phyloP scores from a whole-genome alignment of 1,140 invertebrate genomes.

The Sesamia nonagrioides region DNA sequence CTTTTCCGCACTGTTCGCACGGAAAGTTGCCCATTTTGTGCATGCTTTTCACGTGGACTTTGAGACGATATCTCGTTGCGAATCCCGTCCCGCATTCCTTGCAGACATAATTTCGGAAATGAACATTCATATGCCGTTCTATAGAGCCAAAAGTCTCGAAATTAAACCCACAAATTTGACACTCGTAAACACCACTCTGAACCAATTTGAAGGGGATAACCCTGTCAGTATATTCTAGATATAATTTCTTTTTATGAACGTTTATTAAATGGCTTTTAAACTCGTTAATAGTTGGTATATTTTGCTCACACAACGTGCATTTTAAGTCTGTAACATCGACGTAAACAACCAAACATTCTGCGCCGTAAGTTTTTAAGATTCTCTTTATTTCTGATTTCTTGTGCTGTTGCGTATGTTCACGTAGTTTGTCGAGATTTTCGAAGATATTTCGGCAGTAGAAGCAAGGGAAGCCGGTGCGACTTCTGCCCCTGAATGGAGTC shows the following conservation, averaged over 20 bases:
- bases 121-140: constrained; percentile 81
- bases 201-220: constrained; percentile 77
- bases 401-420: constrained; percentile 65
- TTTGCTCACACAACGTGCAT: constrained; percentile 65
- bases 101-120: constrained; percentile 81
- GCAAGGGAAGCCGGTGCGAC: constrained; percentile 72
- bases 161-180: constrained; percentile 74
- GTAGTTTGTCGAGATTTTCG: constrained; percentile 67
- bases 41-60: constrained; percentile 78
- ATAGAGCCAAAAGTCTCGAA: constrained; percentile 81
- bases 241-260: constrained; percentile 71
- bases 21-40: constrained; percentile 71
- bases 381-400: constrained; percentile 67
- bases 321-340: constrained; percentile 74
- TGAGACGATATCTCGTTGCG: constrained; percentile 77
- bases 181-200: constrained; percentile 62
- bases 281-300: constrained; percentile 67
- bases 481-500: constrained; percentile 75
- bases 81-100: constrained; percentile 80
- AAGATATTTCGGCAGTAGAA: constrained; percentile 77
- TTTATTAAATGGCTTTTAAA: constrained; percentile 74
- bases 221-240: constrained; percentile 68
- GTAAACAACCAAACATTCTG: constrained; percentile 75
- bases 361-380: constrained; percentile 65
- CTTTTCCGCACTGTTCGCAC: constrained; percentile 75